Base-by-base conservation (phyloP, 2,113 vertebrate species). In the Odobenus rosmarus region DNA sequence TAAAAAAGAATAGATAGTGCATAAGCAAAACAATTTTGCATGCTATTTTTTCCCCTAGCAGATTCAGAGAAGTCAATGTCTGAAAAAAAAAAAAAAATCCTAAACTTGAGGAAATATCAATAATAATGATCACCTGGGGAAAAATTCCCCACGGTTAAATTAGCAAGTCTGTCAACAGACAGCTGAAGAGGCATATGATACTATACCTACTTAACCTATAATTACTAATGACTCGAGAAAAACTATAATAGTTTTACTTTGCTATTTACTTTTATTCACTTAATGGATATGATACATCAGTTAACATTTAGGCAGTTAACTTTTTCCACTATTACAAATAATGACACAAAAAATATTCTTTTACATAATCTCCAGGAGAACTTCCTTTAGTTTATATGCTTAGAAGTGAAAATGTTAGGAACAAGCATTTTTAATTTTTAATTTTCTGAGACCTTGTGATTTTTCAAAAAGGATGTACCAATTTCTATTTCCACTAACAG, bases 11-110 rank as follows among this genome's bases (percentile, higher is more conserved):
- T 0, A 77, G 24, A 79, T 31, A 80, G 87, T 5, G 39, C 94
- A 88, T 42, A 62, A 81, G 11, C 46, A 95, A 88, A 96, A 79
- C 14, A 88, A 91, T 59, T 96, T 79, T 95, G 26, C 94, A 86
- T n/a, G 12, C 18, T 94, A 18, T 7, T 11, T 31, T 33, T 2
- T 19, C 6, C 21, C 13, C 36, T 6, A 51, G 31, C 3, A 92
- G 55, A 77, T 95, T 95, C 51, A 83, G 18, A 86, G 24, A 90
- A 49, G 13, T 93, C 33, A 92, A 23, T 57, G 28, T 81, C 42
- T 74, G 31, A 39, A 14, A 10, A 49, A 84, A 55, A 84, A 55
- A 83, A 86, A 79, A 81, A 53, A 90, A 74, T 61, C 13, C 93
- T 59, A 93, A 92, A 83, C 53, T 79, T 93, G 51, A 31, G 15